Evolutionary conservation across 2,797 vertebrate genomes (phyloP).

Genomic region (Gallinago stenura): DNA sequence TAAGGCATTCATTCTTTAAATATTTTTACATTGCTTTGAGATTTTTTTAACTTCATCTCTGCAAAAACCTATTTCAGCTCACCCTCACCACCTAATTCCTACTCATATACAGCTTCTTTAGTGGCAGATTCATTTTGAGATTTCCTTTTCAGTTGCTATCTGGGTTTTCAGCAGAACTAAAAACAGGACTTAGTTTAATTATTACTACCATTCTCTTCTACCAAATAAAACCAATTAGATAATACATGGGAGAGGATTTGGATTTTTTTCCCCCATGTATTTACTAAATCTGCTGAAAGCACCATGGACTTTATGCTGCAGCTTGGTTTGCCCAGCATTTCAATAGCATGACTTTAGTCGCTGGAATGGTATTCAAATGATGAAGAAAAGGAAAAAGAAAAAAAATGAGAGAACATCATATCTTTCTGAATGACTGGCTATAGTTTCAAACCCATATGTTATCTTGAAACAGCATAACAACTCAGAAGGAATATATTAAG

Average conservation of each 20-base stretch:
- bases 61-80: not conserved
- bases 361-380: not conserved
- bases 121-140: not conserved
- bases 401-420: not conserved
- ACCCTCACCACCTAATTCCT: not conserved
- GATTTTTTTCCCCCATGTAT: fast-evolving
- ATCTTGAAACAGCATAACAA: not conserved
- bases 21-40: not conserved
- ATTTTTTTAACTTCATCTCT: not conserved
- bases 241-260: not conserved
- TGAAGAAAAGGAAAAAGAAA: not conserved
- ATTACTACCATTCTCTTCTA: not conserved
- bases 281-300: not conserved
- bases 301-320: not conserved
- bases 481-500: not conserved
- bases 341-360: not conserved
- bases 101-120: not conserved
- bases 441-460: not conserved
- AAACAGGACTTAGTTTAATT: not conserved
- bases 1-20: not conserved
- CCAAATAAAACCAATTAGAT: not conserved
- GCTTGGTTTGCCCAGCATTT: not conserved
- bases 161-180: not conserved
- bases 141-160: not conserved
- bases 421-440: not conserved